phyloP scores from a whole-genome alignment of 2,797 vertebrate species.

The Lophotriccus pileatus region DNA sequence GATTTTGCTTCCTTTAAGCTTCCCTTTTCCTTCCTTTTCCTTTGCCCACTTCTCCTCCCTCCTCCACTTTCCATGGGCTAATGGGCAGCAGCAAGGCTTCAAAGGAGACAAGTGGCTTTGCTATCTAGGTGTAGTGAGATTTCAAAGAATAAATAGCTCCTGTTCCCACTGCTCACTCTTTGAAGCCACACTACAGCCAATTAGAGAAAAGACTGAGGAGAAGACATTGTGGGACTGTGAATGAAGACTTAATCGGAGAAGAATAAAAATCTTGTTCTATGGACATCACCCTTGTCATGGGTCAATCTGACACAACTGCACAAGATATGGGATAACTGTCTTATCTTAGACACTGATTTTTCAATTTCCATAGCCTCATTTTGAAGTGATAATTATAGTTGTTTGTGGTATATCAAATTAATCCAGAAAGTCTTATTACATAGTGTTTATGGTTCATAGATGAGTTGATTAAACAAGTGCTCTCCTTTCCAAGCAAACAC shows the following conservation, averaged over 20 bases:
- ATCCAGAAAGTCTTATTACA: background rate
- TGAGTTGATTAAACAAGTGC: background rate
- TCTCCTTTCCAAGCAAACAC: background rate
- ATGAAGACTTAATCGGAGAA: background rate
- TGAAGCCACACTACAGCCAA: background rate
- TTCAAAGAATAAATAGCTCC: constrained; percentile 28
- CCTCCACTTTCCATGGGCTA: background rate
- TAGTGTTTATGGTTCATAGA: background rate
- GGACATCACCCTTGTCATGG: background rate
- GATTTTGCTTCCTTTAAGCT: background rate
- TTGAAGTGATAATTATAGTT: background rate
- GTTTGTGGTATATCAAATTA: background rate
- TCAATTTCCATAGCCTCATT: background rate
- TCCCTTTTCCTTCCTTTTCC: background rate
- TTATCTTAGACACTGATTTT: background rate
- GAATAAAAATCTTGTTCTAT: background rate
- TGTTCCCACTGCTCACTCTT: background rate
- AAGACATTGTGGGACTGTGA: background rate
- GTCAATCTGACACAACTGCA: background rate
- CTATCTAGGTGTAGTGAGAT: background rate
- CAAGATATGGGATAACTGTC: background rate
- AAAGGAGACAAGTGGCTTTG: constrained; percentile 6
- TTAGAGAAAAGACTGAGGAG: background rate
- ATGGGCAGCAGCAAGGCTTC: constrained; percentile 14
- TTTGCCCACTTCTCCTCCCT: background rate